Evolutionary conservation across 2,888 invertebrate species (phyloP), one percentile per base, ranked within the genome.

Genomic region (Deilephila elpenor): DNA sequence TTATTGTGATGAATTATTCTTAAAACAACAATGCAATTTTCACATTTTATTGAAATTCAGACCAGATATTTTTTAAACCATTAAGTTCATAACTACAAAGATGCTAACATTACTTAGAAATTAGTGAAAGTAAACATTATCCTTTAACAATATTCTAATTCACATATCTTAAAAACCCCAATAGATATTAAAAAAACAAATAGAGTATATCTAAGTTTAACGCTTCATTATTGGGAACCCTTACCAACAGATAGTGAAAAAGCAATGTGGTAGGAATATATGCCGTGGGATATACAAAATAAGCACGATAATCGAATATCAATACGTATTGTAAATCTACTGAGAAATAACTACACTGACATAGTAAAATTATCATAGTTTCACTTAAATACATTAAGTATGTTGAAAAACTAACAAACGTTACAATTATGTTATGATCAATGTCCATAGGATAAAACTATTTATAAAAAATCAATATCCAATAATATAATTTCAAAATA

Each of bases 261-360:
- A 67, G 67, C 67, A 67, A 67, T 67, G 29, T 59, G 74, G 74
- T 71, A 73, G 32, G 67, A 67, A 51, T 67, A 67, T 67, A 67
- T 51, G 67, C 25, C 25, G 44, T 67, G 17, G 25, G 67, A 25
- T 51, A 67, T 67, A 67, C 11, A 67, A 67, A 51, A 67, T 67
- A 67, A 67, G 67, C 51, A 67, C 51, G 20, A 67, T 51, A 67
- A 25, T 67, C 25, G 25, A 14, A 67, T 67, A 67, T 67, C 17
- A 64, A 4, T 44, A 51, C 25, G 25, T 51, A 67, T 4, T 17
- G 67, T 51, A 67, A 67, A 51, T 51, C 67, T 67, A 67, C 44
- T 51, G 67, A 67, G 51, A 67, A 14, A 5, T 44, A 67, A 67
- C 44, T 67, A 67, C 14, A 20, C 14, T 60, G 60, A 60, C 29